Conservation (phyloP, 2,113 vertebrate species). For the Rana temporaria region DNA sequence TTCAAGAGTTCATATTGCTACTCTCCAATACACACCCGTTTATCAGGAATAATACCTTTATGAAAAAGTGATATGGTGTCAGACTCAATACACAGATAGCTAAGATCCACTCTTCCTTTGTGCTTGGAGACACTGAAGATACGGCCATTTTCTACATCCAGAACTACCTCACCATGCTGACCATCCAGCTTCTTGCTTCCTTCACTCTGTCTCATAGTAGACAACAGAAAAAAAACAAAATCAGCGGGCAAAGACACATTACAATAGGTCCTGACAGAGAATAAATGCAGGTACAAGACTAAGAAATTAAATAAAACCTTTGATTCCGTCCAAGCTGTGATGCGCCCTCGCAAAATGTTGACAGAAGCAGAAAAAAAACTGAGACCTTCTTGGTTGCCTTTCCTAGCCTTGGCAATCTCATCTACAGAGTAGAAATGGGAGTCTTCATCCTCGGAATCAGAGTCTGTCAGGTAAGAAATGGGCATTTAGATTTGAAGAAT, state of each 20-base stretch:
- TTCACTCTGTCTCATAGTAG: constrained; percentile 70
- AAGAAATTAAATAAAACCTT: constrained; percentile 74
- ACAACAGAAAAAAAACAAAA: background rate
- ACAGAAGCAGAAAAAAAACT: constrained; percentile 82
- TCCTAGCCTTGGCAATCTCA: constrained; percentile 62
- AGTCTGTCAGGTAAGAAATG: constrained; percentile 69
- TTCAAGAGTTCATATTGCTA: too few species aligned
- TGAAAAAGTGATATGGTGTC: constrained; percentile 83
- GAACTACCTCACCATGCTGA: constrained; percentile 81
- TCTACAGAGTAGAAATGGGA: constrained; percentile 75
- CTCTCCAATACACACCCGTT: too few species aligned
- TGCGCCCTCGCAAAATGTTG: constrained; percentile 80
- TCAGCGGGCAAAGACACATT: background rate
- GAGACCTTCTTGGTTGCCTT: constrained; percentile 69
- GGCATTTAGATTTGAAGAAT: too few species aligned
- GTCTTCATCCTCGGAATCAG: constrained; percentile 89
- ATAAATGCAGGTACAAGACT: background rate
- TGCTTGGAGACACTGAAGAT: constrained; percentile 88
- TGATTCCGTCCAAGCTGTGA: constrained; percentile 82
- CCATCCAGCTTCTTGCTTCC: constrained; percentile 68
- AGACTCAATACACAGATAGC: constrained; percentile 86
- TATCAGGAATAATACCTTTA: constrained; percentile 71
- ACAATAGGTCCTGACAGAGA: background rate
- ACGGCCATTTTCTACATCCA: constrained; percentile 85
- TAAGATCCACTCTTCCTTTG: constrained; percentile 82